These are phyloP conservation scores for Myiozetetes cayanensis DNA, from an alignment of 2,113 vertebrate genomes.

Conservation along the genomic window DNA sequence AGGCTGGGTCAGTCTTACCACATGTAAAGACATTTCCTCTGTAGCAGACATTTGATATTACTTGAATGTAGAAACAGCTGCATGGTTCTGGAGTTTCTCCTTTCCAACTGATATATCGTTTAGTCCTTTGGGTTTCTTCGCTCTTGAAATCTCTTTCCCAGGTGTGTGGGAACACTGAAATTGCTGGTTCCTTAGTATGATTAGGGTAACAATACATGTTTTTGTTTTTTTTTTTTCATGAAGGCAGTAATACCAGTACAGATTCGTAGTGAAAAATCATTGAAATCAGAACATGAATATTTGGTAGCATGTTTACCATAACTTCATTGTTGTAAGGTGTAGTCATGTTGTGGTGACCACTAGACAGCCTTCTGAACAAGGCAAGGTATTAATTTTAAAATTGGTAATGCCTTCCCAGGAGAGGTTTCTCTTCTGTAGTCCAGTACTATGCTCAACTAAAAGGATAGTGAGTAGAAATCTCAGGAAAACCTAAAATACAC, in stretches of 20 bases:
- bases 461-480: not conserved
- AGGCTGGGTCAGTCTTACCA: not conserved
- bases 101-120: not conserved
- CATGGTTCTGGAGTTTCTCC: not conserved
- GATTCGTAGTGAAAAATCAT: not conserved
- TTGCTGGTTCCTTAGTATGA: not conserved
- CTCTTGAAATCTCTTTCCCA: slow-evolving; percentile 12
- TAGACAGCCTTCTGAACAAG: not conserved
- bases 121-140: not conserved
- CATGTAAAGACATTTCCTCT: not conserved
- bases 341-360: not conserved
- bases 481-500: not conserved
- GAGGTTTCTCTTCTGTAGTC: not conserved
- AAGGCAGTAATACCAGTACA: not conserved
- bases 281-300: not conserved
- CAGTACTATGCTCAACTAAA: not conserved
- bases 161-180: not conserved
- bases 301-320: not conserved
- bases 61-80: slow-evolving; percentile 10
- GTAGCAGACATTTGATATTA: not conserved
- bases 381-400: not conserved
- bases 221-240: not conserved
- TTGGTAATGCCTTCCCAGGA: not conserved
- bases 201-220: not conserved
- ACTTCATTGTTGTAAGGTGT: fast-evolving